Conservation (phyloP, 2,113 vertebrate genomes). For the Arvicanthis niloticus region DNA sequence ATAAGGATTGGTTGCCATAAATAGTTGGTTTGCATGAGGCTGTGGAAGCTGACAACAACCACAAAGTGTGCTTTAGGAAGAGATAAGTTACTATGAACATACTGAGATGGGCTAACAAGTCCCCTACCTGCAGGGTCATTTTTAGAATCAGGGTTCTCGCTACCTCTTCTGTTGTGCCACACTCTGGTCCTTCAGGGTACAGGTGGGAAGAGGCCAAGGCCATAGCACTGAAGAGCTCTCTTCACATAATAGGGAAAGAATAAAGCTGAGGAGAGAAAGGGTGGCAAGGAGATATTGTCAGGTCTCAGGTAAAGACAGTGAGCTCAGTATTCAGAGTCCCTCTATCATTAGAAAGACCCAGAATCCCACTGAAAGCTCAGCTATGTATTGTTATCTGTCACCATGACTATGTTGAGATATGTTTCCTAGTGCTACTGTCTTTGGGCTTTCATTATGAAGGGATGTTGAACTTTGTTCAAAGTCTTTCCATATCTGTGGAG, state of each 20-base stretch:
- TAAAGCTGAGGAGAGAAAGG: neutral
- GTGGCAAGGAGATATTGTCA: neutral
- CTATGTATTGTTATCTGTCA: neutral
- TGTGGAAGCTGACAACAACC: neutral
- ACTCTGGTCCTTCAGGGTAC: neutral
- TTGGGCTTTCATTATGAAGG: neutral
- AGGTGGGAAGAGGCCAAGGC: slow-evolving; percentile 11
- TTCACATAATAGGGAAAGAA: neutral
- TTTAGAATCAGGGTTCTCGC: slow-evolving; percentile 5
- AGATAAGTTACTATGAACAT: neutral
- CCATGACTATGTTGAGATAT: neutral
- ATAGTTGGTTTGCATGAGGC: slow-evolving; percentile 10
- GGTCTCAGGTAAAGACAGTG: neutral
- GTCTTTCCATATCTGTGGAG: neutral
- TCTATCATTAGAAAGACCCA: neutral
- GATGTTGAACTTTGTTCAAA: neutral
- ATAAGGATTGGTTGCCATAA: slow-evolving; percentile 36
- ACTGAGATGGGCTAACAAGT: neutral
- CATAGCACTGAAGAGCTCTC: neutral
- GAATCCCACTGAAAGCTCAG: slow-evolving; percentile 10
- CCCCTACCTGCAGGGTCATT: neutral
- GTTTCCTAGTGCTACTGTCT: neutral
- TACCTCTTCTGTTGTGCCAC: neutral
- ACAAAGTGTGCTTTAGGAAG: slow-evolving; percentile 27
- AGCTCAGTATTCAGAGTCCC: neutral